These are phyloP conservation scores for Sarcophaga subvicina DNA, from an alignment of 2,888 invertebrate genomes.

Conservation along the genomic window DNA sequence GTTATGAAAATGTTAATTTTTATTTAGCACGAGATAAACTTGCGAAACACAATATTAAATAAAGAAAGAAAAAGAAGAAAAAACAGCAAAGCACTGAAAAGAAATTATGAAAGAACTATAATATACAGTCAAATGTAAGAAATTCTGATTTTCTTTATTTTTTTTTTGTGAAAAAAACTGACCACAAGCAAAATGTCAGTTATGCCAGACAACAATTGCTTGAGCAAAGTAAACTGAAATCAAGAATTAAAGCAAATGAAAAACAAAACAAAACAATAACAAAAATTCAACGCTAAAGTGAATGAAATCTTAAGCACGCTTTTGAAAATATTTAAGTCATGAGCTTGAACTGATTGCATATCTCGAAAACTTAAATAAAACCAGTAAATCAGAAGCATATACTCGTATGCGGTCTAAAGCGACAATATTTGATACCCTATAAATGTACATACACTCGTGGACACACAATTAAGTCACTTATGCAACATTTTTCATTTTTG, in stretches of 20 bases:
- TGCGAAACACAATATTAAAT: slow-evolving; percentile 38
- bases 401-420: too few species aligned
- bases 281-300: background rate
- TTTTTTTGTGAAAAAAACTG: slow-evolving; percentile 36
- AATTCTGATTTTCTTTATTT: background rate
- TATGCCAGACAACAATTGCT: slow-evolving; percentile 56
- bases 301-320: slow-evolving; percentile 63
- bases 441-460: too few species aligned
- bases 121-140: slow-evolving; percentile 18
- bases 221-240: slow-evolving; percentile 35
- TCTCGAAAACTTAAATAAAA: slow-evolving; percentile 60
- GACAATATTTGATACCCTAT: too few species aligned
- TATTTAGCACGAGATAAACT: slow-evolving; percentile 67
- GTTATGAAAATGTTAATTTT: slow-evolving; percentile 70
- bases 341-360: slow-evolving; percentile 72
- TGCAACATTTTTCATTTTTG: too few species aligned
- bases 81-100: background rate
- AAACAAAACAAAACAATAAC: slow-evolving; percentile 30
- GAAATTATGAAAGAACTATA: slow-evolving; percentile 26
- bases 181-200: slow-evolving; percentile 70
- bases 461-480: too few species aligned
- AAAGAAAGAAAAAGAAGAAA: background rate
- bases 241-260: slow-evolving; percentile 16
- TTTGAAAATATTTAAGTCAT: slow-evolving; percentile 69
- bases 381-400: background rate